phyloP scores from a whole-genome alignment of 2,113 vertebrate genomes.

The Misgurnus anguillicaudatus region DNA sequence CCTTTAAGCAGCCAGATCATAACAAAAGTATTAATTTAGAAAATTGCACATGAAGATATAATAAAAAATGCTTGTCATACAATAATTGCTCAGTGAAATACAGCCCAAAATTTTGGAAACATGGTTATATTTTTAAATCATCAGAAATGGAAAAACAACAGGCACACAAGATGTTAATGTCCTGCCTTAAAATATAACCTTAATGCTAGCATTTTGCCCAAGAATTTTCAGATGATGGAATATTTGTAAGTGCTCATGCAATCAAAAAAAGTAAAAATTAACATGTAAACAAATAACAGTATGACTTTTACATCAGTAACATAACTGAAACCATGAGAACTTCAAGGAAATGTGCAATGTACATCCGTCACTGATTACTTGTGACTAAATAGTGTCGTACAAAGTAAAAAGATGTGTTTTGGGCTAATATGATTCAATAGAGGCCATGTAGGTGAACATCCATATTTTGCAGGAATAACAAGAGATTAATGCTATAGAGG shows the following conservation, averaged over 20 bases:
- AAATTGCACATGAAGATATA: too few species aligned
- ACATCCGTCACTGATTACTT: slow-evolving; percentile 24
- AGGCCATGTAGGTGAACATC: slow-evolving; percentile 1
- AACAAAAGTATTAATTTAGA: too few species aligned
- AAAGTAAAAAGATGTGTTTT: too few species aligned
- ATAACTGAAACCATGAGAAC: slow-evolving; percentile 1
- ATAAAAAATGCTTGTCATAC: background rate
- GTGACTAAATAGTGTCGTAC: background rate
- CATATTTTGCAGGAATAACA: slow-evolving; percentile 17
- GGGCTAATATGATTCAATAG: background rate
- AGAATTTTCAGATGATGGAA: slow-evolving; percentile 4
- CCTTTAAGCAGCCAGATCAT: too few species aligned
- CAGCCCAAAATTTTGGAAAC: too few species aligned
- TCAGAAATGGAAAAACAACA: slow-evolving; percentile 2
- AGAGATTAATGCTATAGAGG: slow-evolving; percentile 24
- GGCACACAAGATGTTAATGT: background rate
- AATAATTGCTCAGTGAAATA: too few species aligned
- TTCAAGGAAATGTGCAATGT: background rate
- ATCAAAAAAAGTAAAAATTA: background rate
- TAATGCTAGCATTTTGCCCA: background rate
- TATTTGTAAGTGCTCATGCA: background rate
- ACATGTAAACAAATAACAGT: slow-evolving; percentile 22
- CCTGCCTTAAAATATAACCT: background rate
- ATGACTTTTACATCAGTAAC: slow-evolving; percentile 6
- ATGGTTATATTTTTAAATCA: too few species aligned